A percentile compares a stretch with the other conserved stretches of the same genome.
Evolutionary conservation across 1,140 invertebrate genomes (phyloP).

Genomic region (Drosophila ironensis): DNA sequence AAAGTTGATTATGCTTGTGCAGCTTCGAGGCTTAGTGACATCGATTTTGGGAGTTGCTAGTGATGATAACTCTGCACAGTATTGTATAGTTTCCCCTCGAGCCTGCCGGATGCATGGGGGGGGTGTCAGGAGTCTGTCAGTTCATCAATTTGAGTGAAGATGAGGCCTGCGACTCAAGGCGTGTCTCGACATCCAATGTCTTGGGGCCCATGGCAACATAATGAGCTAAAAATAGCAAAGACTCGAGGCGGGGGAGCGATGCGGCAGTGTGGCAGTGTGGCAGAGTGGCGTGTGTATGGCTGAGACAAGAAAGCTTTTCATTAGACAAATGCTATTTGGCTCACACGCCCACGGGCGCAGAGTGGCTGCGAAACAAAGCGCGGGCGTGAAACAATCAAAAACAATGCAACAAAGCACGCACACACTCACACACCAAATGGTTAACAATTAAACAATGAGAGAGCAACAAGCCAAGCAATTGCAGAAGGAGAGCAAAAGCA

Average conservation of each 20-base stretch:
- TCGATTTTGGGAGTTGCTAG: no score
- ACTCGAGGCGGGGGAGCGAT: constrained; percentile 2
- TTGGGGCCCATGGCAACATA: constrained; percentile 45
- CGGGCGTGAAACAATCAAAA: constrained; percentile 52
- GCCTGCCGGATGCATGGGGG: not conserved
- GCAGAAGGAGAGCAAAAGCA: constrained; percentile 36
- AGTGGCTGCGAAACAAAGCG: constrained; percentile 38
- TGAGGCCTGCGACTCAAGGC: constrained; percentile 12
- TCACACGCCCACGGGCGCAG: constrained; percentile 16
- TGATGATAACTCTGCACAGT: no score
- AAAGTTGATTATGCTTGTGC: no score
- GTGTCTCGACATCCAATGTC: constrained; percentile 33
- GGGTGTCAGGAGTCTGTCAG: constrained; percentile 1
- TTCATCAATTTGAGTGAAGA: constrained; percentile 30
- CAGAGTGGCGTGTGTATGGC: not conserved
- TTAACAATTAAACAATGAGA: constrained; percentile 75
- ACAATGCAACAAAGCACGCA: constrained; percentile 55
- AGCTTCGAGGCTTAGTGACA: no score
- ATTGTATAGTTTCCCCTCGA: no score
- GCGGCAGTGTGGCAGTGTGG: not conserved
- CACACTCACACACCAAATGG: constrained; percentile 46
- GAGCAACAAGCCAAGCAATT: constrained; percentile 63
- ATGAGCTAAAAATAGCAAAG: constrained; percentile 63
- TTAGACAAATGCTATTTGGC: constrained; percentile 73
- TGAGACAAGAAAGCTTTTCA: constrained; percentile 40